Evolutionary conservation across 2,113 vertebrate genomes (phyloP), one percentile per base, ranked within the genome.

Genomic region (Gnathonemus longibarbis): DNA sequence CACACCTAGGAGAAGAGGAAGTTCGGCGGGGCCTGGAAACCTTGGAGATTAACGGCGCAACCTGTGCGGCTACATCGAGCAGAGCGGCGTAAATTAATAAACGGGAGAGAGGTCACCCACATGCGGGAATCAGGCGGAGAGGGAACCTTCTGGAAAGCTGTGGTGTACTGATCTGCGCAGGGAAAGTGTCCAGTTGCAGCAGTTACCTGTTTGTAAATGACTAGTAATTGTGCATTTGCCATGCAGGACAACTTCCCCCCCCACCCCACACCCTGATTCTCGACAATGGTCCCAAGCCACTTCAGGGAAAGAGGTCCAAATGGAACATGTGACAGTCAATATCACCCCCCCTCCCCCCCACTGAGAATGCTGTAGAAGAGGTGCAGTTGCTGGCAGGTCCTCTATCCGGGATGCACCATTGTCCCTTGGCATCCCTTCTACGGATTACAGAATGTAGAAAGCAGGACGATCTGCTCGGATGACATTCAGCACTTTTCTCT

Each of bases 271-370:
- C 89, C 48, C 87, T 91, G 46, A 90, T 58, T 90, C 89, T 88
- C 31, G 89, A 88, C 80, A 88, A 39, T 56, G 58, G 91, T 88
- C 90, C 91, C 35, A 19, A 48, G 49, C 88, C 89, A 46, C 83
- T 85, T 87, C 90, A 86, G 90, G 84, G 91, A 92, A 94, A 88
- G 93, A 94, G 93, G 93, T 45, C 91, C 50, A 87, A 91, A 89
- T 88, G 92, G 94, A 95, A 91, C 93, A 94, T 91, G 91, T 15
- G 56, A 90, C 89, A 89, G 56, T 93, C 92, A 45, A 93, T 92
- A 94, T 92, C 84, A 93, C 91, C 77, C 88, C 89, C 52, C 91
- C 74, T 74, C 88, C 62, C 48, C 48, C 11, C 52, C 2, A 90
- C 90, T 91, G 89, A 90, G 89, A 87, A 89, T 52, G 7, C 17